Percentiles rank a stretch among this genome's conserved stretches.
phyloP scores from a whole-genome alignment of 2,888 invertebrate genomes.

The Morinoia aosen region DNA sequence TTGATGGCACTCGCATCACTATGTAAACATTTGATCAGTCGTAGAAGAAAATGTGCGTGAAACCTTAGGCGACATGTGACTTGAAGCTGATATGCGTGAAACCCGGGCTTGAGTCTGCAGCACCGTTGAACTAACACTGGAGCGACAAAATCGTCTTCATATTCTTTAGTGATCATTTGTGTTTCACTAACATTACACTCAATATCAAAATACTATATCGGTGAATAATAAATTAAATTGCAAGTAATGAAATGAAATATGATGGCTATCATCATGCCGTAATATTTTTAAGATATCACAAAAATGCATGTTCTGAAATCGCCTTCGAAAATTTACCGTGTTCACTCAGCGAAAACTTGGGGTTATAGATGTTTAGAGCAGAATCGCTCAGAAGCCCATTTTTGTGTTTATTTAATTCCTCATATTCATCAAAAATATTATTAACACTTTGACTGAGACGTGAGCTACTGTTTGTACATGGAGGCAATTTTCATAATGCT shows the following conservation, averaged over 20 bases:
- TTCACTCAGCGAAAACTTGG: neutral
- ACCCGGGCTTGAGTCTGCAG: neutral
- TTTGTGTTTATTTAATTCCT: neutral
- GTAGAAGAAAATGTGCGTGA: no score
- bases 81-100: no score
- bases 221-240: neutral
- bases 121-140: neutral
- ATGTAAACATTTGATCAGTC: neutral
- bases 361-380: neutral
- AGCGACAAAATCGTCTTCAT: neutral
- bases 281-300: neutral
- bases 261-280: neutral
- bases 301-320: neutral
- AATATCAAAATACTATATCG: neutral
- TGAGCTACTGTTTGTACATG: no score
- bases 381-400: neutral
- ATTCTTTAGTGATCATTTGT: neutral
- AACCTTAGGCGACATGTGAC: no score
- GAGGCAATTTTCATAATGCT: no score
- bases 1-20: neutral
- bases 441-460: no score
- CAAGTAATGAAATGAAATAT: neutral
- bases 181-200: neutral
- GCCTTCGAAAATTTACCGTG: neutral
- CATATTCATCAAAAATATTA: no score